Conservation (phyloP, 1,140 invertebrate species). For the Cydia amplana region DNA sequence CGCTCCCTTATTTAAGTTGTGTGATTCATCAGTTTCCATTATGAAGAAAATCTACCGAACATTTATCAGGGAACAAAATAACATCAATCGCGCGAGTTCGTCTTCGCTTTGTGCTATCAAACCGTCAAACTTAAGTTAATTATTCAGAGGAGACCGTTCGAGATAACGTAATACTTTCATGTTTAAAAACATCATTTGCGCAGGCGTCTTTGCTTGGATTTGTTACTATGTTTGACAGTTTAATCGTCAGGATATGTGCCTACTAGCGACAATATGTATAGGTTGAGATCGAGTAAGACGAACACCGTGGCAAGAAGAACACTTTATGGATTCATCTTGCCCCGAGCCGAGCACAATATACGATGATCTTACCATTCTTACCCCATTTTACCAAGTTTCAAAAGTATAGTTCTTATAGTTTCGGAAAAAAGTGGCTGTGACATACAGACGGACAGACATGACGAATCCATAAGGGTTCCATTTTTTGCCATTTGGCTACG, state of each 20-base stretch:
- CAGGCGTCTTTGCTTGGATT: background rate
- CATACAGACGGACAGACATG: too few species aligned
- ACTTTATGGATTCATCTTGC: too few species aligned
- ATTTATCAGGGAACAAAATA: slow-evolving; percentile 26
- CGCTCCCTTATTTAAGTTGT: slow-evolving; percentile 10
- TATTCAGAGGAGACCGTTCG: slow-evolving; percentile 14
- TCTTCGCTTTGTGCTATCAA: slow-evolving; percentile 25
- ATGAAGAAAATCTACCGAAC: slow-evolving; percentile 13
- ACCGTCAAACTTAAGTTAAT: slow-evolving; percentile 29
- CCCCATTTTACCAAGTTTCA: too few species aligned
- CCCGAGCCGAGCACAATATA: too few species aligned
- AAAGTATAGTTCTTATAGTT: too few species aligned
- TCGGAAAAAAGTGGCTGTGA: too few species aligned
- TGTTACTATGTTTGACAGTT: background rate
- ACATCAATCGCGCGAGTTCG: slow-evolving; percentile 19
- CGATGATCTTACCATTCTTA: too few species aligned
- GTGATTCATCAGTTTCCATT: slow-evolving; percentile 21
- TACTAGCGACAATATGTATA: background rate
- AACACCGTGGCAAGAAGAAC: too few species aligned
- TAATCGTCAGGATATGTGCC: background rate
- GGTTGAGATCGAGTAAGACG: too few species aligned
- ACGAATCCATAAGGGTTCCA: too few species aligned
- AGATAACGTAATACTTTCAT: background rate
- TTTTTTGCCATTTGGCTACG: too few species aligned
- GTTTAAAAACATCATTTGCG: background rate